A percentile compares a stretch with the other conserved stretches of the same genome.
These are phyloP conservation scores for Struthio camelus DNA, from an alignment of 2,113 vertebrate genomes.

Conservation along the genomic window DNA sequence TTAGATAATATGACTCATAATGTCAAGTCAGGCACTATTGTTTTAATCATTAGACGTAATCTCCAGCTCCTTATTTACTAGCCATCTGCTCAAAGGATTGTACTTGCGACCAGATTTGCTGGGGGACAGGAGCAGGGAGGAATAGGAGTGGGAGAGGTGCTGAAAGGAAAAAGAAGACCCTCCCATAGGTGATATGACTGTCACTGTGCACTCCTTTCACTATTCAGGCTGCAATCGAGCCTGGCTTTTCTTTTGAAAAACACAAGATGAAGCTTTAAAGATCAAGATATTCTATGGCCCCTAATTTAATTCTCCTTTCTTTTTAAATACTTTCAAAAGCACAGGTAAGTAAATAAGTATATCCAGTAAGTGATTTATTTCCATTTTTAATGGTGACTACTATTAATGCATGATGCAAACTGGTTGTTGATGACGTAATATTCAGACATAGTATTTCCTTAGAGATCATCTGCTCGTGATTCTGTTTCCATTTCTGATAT, in stretches of 20 bases:
- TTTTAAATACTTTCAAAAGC: neutral
- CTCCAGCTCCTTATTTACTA: constrained; percentile 45
- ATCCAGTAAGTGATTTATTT: neutral
- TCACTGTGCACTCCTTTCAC: neutral
- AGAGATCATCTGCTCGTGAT: neutral
- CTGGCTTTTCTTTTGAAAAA: neutral
- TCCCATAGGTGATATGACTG: neutral
- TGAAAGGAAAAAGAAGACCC: constrained; percentile 17
- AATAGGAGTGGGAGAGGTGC: constrained; percentile 54
- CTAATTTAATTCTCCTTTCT: neutral
- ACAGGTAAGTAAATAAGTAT: neutral
- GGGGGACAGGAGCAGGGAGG: constrained; percentile 38
- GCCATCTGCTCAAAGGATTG: constrained; percentile 46
- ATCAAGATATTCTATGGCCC: neutral
- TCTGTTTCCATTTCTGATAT: neutral
- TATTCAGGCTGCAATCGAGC: neutral
- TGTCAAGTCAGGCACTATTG: constrained; percentile 26
- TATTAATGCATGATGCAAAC: neutral
- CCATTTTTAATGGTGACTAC: neutral
- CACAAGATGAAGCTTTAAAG: neutral
- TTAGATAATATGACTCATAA: constrained; percentile 1
- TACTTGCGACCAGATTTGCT: constrained; percentile 51
- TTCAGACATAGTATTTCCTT: neutral
- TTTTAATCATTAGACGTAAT: constrained; percentile 52
- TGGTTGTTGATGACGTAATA: neutral